Evolutionary conservation across 2,797 vertebrate genomes (phyloP).

Genomic region (Chelon labrosus): DNA sequence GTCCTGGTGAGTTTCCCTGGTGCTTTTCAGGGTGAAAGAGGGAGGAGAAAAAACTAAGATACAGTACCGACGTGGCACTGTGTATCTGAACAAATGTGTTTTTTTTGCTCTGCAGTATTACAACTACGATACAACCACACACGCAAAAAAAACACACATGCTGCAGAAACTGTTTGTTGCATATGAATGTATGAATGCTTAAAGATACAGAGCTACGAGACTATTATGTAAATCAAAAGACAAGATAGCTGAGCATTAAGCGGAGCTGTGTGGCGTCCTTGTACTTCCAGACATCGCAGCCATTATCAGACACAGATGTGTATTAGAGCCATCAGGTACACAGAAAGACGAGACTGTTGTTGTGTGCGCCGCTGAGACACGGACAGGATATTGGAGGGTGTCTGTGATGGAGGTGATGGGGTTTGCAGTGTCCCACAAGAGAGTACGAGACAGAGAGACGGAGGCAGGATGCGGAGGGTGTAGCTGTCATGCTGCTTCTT

Average conservation of each 20-base stretch:
- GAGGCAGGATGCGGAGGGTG: constrained; percentile 21
- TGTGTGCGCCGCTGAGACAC: constrained; percentile 41
- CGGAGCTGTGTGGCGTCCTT: background rate
- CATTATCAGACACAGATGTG: constrained; percentile 40
- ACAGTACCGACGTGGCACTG: constrained; percentile 45
- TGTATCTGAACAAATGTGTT: constrained; percentile 30
- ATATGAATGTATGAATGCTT: too few species aligned
- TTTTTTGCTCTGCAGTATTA: background rate
- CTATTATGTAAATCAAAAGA: constrained; percentile 31
- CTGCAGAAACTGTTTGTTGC: too few species aligned
- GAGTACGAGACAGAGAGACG: constrained; percentile 7
- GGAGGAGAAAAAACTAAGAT: background rate
- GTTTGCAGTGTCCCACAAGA: constrained; percentile 19
- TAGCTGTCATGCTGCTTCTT: constrained; percentile 29
- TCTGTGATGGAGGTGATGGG: constrained; percentile 14
- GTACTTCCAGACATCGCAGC: constrained; percentile 25
- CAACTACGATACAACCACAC: constrained; percentile 1
- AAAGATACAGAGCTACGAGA: background rate
- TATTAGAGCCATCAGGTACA: constrained; percentile 20
- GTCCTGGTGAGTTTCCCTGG: constrained; percentile 26
- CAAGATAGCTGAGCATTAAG: too few species aligned
- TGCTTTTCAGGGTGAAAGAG: constrained; percentile 10
- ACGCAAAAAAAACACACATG: too few species aligned
- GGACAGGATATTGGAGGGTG: constrained; percentile 53
- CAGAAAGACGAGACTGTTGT: constrained; percentile 15